These are phyloP conservation scores for Mugil cephalus DNA, from an alignment of 2,113 vertebrate genomes.

Conservation along the genomic window DNA sequence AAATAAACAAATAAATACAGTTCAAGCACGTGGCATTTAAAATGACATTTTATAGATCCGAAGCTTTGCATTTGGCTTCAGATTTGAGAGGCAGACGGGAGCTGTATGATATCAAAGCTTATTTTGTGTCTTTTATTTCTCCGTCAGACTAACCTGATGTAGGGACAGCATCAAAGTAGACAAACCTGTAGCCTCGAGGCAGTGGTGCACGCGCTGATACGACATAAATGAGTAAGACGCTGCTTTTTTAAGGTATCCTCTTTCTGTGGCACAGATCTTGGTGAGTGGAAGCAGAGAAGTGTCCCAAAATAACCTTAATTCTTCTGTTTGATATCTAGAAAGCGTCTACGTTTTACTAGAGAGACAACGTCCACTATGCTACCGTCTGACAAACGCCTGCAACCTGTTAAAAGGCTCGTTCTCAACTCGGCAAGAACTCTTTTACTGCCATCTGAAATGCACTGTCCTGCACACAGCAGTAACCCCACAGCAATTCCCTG, in stretches of 20 bases:
- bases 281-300: conserved; percentile 14
- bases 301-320: conserved; percentile 25
- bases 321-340: conserved; percentile 13
- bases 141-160: conserved; percentile 30
- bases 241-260: conserved; percentile 12
- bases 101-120: conserved; percentile 36
- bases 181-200: conserved; percentile 39
- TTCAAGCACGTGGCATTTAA: conserved; percentile 72
- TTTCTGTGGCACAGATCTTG: conserved; percentile 1
- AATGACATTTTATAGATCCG: conserved; percentile 64
- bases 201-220: conserved; percentile 16
- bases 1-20: conserved; percentile 71
- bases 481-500: conserved; percentile 36
- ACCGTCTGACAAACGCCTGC: conserved; percentile 28
- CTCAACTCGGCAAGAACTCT: conserved; percentile 27
- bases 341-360: conserved; percentile 3
- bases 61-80: conserved; percentile 22
- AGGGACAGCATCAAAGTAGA: conserved; percentile 47
- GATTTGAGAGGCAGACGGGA: conserved; percentile 34
- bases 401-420: conserved; percentile 41
- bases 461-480: conserved; percentile 45
- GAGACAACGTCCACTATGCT: conserved; percentile 16
- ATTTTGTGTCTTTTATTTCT: conserved; percentile 26
- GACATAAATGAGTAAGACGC: conserved; percentile 12
- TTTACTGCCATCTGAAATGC: conserved; percentile 41